Evolutionary conservation across 1,140 invertebrate genomes (phyloP), one percentile per base, ranked within the genome.

Genomic region (Formica exsecta): DNA sequence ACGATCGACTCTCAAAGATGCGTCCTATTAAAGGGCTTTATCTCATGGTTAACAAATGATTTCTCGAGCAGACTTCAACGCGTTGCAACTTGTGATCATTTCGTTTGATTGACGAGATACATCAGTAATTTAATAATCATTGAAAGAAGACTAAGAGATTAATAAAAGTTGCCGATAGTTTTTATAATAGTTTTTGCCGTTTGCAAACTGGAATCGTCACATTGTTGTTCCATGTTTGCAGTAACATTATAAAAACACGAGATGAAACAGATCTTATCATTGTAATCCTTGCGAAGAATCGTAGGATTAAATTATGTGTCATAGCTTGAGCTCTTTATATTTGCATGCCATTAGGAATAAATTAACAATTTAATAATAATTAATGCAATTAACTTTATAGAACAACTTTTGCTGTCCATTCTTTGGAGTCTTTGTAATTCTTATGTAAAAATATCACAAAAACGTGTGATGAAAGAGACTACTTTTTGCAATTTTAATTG

Each of bases 251-350:
- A 85, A 89, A 86, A 80, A 80, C 75, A 81, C 44, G 87, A 62
- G 74, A 88, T 38, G 44, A 85, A 87, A 70, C 86, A 77, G 77
- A 70, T 13, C 16, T 36, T 29, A 25, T 65, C 59, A 74, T 86
- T 73, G 79, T 86, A 66, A 88, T 89, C 83, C 51, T 59, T 65
- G 25, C 65, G 9, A 83, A 41, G 59, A 88, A 75, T 89, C 81
- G 86, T 88, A 81, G 66, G 75, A 88, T 88, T 51, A n/a, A 62
- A 62, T 38, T n/a, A 6, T 8, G 38, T 22, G 3, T 19, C 41
- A 25, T 8, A 32, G 41, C n/a, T 65, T 65, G 32, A 44, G n/a
- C 44, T 79, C 61, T 51, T 36, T 61, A 75, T 41, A 61, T 61
- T 75, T 38, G n/a, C 54, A 74, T 74, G 7, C 7, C 41, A 41